Base-by-base conservation (phyloP, 37 sponge, comb jelly and placozoan genomes). In the Haliclona indistincta region DNA sequence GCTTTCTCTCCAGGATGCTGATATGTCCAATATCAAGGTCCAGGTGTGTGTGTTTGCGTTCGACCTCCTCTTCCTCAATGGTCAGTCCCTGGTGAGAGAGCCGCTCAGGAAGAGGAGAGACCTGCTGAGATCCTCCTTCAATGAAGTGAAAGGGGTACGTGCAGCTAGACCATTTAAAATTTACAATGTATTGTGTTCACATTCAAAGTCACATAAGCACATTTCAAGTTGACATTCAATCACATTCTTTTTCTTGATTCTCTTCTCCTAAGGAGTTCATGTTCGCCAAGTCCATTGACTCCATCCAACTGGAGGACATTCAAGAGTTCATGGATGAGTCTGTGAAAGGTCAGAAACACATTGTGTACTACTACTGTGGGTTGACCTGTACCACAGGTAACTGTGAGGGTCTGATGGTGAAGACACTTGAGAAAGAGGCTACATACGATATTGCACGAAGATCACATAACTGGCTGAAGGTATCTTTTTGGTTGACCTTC, bases 401-500 rank as follows among this genome's bases (percentile, higher is more conserved):
- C 64, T 98, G 99, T 84, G 99, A 98, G 76, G 99, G 99, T n/a
- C 63, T 98, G 54, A 98, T 98, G 99, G 91, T 98, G 43, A 98
- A 98, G 63, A 92, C 91, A 2, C 76, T 98, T 37, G 96, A 95
- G 32, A 87, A 77, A 22, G 88, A 92, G 71, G 99, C 99, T 17
- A 94, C 96, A 0, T 98, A 98, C 51, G 99, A 98, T 67, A 98
- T 98, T 60, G 96, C 96, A 19, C 92, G 89, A 73, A 42, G 99
- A 8, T 98, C 99, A 11, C 93, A 86, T 64, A 98, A 95, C 88
- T 98, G 99, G 99, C 78, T 98, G 54, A 98, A 98, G 81, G 97
- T 94, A 65, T n/a, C 38, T 23, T n/a, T n/a, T n/a, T n/a, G n/a
- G n/a, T n/a, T n/a, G n/a, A n/a, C n/a, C n/a, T n/a, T n/a, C n/a